A percentile compares a stretch with the other conserved stretches of the same genome.
phyloP scores from a whole-genome alignment of 2,888 invertebrate genomes.

The Caenorhabditis angaria region DNA sequence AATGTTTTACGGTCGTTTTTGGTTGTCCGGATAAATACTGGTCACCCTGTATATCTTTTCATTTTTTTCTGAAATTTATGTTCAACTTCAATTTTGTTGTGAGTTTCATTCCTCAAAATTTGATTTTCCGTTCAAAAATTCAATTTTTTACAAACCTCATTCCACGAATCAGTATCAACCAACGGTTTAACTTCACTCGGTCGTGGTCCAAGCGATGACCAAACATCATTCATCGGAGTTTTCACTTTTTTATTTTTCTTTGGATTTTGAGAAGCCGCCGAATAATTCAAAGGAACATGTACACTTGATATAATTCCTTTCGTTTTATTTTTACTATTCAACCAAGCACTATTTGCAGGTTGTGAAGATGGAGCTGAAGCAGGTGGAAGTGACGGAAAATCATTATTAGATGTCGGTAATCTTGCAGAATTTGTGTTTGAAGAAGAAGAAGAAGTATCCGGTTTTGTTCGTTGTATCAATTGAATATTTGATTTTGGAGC shows the following conservation, averaged over 20 bases:
- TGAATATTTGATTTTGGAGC: constrained; percentile 41
- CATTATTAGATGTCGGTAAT: constrained; percentile 6
- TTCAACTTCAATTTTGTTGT: too few relatives aligned
- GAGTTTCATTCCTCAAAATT: too few relatives aligned
- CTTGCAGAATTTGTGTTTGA: constrained; percentile 12
- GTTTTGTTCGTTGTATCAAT: constrained; percentile 17
- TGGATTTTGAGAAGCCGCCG: constrained; percentile 16
- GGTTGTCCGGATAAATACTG: too few relatives aligned
- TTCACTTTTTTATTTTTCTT: constrained; percentile 33
- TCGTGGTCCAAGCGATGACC: constrained; percentile 35
- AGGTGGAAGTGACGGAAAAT: constrained; percentile 33
- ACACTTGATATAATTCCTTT: constrained; percentile 19
- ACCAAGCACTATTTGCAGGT: constrained; percentile 31
- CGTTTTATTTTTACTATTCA: constrained; percentile 32
- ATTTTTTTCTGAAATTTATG: too few relatives aligned
- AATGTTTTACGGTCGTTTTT: too few relatives aligned
- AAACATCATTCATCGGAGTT: constrained; percentile 34
- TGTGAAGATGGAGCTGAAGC: constrained; percentile 24
- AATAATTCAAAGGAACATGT: constrained; percentile 30
- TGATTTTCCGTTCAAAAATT: too few relatives aligned
- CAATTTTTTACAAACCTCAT: constrained; percentile 7
- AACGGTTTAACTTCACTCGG: not conserved
- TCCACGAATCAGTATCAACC: constrained; percentile 20
- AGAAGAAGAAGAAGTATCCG: not conserved
- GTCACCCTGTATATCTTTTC: too few relatives aligned